Conservation (phyloP, 2,888 invertebrate species). For the Cryptosula pallasiana region DNA sequence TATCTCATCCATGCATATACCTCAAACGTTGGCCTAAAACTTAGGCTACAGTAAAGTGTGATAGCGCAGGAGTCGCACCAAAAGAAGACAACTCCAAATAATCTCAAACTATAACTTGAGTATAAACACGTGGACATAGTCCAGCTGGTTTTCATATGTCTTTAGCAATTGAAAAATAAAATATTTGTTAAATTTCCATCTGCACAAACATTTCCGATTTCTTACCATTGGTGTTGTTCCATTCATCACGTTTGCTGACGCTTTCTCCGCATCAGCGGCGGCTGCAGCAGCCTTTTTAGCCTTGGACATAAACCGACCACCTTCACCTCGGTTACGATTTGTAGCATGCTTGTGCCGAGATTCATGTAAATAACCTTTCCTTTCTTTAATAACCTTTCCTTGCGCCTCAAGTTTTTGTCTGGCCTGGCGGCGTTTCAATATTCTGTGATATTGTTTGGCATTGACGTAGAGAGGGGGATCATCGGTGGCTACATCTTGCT, state of each 20-base stretch:
- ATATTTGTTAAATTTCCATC: no score
- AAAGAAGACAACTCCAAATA: no score
- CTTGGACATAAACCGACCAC: slow-evolving; percentile 69
- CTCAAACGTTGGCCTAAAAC: no score
- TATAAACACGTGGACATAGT: no score
- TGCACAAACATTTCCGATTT: no score
- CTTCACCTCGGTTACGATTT: slow-evolving; percentile 93
- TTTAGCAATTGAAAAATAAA: no score
- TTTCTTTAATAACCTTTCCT: slow-evolving; percentile 92
- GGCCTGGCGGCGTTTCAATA: slow-evolving; percentile 87
- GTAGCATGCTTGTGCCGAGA: slow-evolving; percentile 94
- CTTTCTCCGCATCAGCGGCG: background rate
- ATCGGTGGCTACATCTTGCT: slow-evolving; percentile 50
- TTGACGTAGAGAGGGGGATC: slow-evolving; percentile 97
- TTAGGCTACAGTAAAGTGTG: no score
- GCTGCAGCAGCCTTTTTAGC: slow-evolving; percentile 21
- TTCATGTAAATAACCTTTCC: slow-evolving; percentile 94
- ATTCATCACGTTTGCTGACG: background rate
- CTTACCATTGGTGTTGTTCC: background rate
- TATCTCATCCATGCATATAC: no score
- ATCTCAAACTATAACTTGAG: no score
- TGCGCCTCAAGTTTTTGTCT: slow-evolving; percentile 88
- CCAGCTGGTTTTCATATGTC: no score
- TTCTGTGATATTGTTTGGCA: slow-evolving; percentile 94
- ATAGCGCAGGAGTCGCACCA: no score